Base-by-base conservation (phyloP, 2,797 vertebrate genomes). In the Lacerta bilineata region DNA sequence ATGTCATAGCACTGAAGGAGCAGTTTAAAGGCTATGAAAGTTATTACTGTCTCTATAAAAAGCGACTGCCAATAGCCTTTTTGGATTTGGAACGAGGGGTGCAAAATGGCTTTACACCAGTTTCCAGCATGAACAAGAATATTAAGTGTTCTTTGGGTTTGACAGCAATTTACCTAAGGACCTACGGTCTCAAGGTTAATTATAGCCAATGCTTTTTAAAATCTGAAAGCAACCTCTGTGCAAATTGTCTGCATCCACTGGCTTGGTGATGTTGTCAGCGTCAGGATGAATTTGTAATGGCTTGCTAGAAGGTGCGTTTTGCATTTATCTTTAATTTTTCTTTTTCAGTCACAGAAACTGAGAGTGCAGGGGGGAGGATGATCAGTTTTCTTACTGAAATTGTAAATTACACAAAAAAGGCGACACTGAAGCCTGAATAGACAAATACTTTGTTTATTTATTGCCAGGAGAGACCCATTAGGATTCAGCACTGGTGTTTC, bases 381-480 rank as follows among this genome's bases (percentile, higher is more conserved):
- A 91, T 94, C 90, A 93, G 66, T 96, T 97, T 96, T 95, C 83
- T 89, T 93, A 95, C 89, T 95, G 91, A 96, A 96, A 95, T 89
- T 93, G 91, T 96, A 97, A 96, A 96, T 96, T 95, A 94, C 39
- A 89, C 90, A n/a, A 59, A 91, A 94, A 92, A 71, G 81, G 93
- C 90, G 87, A 95, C 94, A 95, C 87, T 66, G 89, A 96, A 96
- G 95, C 94, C 94, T 88, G 93, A 96, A 95, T 95, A 96, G 96
- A 96, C 93, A 95, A 97, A 96, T 95, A 91, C 95, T 97, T 95
- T 95, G 96, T 95, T 97, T 97, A 97, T 97, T 96, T 97, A 97
- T 96, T 96, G 93, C 94, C 89, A 93, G 89, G 87, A 96, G 94
- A 97, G 91, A 93, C 81, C 92, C 92, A 96, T 97, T 97, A 97